These are phyloP conservation scores for Nycticryphes semicollaris DNA, from an alignment of 2,113 vertebrate genomes.

Conservation along the genomic window DNA sequence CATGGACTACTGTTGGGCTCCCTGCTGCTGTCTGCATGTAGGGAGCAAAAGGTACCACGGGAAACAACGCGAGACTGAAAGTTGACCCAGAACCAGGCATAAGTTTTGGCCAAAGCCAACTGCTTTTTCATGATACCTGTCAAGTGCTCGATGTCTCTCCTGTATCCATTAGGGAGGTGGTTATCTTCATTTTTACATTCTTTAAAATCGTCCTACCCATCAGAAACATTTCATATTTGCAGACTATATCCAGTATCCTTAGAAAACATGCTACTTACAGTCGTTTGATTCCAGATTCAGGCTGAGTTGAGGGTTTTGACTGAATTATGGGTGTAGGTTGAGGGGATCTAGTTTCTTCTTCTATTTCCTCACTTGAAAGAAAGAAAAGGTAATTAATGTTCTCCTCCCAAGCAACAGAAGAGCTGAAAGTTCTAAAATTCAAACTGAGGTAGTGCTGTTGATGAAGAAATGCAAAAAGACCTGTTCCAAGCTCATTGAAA, in stretches of 20 bases:
- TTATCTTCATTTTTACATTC: not conserved
- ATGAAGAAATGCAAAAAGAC: not conserved
- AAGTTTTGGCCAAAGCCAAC: not conserved
- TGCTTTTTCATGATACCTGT: not conserved
- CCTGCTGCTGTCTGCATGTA: accelerated
- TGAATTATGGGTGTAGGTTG: slow-evolving; percentile 76
- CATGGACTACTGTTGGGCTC: not conserved
- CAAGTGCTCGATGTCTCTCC: not conserved
- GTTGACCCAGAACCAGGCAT: not conserved
- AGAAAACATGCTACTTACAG: slow-evolving; percentile 80
- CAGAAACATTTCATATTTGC: not conserved
- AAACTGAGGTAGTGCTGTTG: not conserved
- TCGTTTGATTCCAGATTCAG: slow-evolving; percentile 90
- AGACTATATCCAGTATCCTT: not conserved
- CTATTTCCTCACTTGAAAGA: slow-evolving; percentile 85
- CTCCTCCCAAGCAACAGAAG: not conserved
- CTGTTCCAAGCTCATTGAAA: not conserved
- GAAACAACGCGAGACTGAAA: not conserved
- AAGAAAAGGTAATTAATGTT: not conserved
- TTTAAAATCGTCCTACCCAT: not conserved
- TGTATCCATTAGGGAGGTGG: not conserved
- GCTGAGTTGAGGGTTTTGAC: slow-evolving; percentile 74
- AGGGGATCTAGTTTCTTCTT: slow-evolving; percentile 80
- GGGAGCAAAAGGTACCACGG: not conserved
- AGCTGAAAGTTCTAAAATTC: not conserved